Percentiles rank a stretch among this genome's conserved stretches.
Evolutionary conservation across 2,888 invertebrate species (phyloP).

Genomic region (Pheosia tremula): DNA sequence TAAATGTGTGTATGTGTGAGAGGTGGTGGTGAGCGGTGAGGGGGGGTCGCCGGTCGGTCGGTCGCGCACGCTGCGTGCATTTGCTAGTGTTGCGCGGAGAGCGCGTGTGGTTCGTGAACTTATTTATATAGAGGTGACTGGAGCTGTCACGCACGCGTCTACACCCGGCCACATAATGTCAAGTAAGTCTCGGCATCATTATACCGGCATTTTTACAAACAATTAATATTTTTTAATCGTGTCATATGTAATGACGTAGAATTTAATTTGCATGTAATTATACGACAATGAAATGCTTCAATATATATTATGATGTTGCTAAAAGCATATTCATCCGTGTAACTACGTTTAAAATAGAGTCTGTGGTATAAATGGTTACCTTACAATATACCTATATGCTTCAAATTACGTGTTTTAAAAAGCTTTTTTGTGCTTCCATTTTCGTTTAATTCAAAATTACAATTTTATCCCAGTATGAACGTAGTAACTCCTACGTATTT

Average conservation of each 20-base stretch:
- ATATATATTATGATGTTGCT: no score
- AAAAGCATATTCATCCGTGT: no score
- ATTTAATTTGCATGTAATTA: no score
- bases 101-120: slow-evolving; percentile 75
- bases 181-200: slow-evolving; percentile 61
- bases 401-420: no score
- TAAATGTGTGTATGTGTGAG: slow-evolving; percentile 41
- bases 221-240: not conserved
- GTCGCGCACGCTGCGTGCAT: slow-evolving; percentile 69
- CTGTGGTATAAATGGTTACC: no score
- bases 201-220: slow-evolving; percentile 18
- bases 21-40: slow-evolving; percentile 45
- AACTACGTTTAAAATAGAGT: no score
- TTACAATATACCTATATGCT: no score
- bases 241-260: no score
- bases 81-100: slow-evolving; percentile 74
- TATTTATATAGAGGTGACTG: slow-evolving; percentile 66
- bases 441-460: no score
- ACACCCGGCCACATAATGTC: slow-evolving; percentile 80
- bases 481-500: no score
- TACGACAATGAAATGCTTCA: no score
- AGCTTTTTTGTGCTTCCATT: no score
- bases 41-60: slow-evolving; percentile 51
- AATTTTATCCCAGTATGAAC: not conserved
- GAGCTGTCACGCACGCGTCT: slow-evolving; percentile 74